Base-by-base conservation (phyloP, 2,888 invertebrate species). In the Drosophila flavopinicola region DNA sequence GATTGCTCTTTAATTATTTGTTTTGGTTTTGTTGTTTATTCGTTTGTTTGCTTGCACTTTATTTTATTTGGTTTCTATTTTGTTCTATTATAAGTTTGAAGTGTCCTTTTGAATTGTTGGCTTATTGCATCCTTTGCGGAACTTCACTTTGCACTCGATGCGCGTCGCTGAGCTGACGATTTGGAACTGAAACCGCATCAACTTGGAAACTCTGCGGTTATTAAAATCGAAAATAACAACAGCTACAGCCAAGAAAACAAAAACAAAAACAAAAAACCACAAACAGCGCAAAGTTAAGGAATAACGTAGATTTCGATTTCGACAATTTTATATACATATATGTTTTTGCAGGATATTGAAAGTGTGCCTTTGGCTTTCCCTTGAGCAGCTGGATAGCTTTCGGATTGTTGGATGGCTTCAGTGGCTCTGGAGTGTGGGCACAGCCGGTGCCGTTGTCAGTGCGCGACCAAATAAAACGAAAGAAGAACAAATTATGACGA, bases 401-500 rank as follows among this genome's bases (percentile, higher is more conserved):
- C 11, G n/a, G 27, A 47, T 44, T 45, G 45, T 44, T 13, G 23
- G 49, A 30, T 32, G 20, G 11, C 44, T 11, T 29, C 29, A 20
- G 20, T 29, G 17, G 17, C 33, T 33, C 49, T 47, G 63, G 52
- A 68, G 37, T 47, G 49, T n/a, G 27, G 25, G 38, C 54, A 35
- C 75, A 73, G 72, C 76, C 74, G 72, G 49, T 59, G 76, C 58
- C 58, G 71, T 63, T 58, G 71, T 71, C 54, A 48, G 37, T 58
- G 58, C 66, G 61, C 66, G 66, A 38, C 42, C 54, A 58, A 74
- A 75, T 74, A 57, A 69, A 69, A 41, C 32, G 45, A 41, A 51
- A 32, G 33, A 49, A 45, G 30, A 37, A 48, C 54, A 51, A 58
- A 59, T 29, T 37, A n/a, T 48, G 24, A 11, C 23, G 10, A 42